These are phyloP conservation scores for Vidua macroura DNA, from an alignment of 2,113 vertebrate genomes.

Conservation along the genomic window DNA sequence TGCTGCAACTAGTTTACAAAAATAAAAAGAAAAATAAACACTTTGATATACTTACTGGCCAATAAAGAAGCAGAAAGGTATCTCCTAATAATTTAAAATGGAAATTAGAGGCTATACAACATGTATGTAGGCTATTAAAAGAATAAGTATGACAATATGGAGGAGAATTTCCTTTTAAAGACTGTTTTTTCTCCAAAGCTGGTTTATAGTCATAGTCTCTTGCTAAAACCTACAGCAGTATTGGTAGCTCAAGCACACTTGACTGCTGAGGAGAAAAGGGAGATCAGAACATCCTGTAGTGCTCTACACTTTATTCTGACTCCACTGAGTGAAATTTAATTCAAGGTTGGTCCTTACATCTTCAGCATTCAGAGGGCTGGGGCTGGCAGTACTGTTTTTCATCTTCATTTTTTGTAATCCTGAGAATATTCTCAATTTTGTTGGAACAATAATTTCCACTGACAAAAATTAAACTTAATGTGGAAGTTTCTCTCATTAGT, in stretches of 20 bases:
- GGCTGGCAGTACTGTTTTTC: not conserved
- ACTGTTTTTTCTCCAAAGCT: not conserved
- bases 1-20: not conserved
- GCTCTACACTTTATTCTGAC: not conserved
- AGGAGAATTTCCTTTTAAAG: not conserved
- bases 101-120: not conserved
- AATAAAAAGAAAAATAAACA: not conserved
- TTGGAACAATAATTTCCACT: not conserved
- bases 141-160: not conserved
- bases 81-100: not conserved
- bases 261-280: not conserved
- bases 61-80: not conserved
- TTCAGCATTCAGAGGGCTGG: not conserved
- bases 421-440: not conserved
- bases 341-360: not conserved
- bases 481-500: not conserved
- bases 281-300: not conserved
- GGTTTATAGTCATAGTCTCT: not conserved
- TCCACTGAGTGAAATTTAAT: not conserved
- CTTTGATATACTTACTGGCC: not conserved
- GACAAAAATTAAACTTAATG: not conserved
- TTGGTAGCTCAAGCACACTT: not conserved
- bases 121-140: not conserved
- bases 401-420: not conserved
- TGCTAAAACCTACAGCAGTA: not conserved